phyloP scores from a whole-genome alignment of 1,140 invertebrate species.

The Drosophila nebulosa region DNA sequence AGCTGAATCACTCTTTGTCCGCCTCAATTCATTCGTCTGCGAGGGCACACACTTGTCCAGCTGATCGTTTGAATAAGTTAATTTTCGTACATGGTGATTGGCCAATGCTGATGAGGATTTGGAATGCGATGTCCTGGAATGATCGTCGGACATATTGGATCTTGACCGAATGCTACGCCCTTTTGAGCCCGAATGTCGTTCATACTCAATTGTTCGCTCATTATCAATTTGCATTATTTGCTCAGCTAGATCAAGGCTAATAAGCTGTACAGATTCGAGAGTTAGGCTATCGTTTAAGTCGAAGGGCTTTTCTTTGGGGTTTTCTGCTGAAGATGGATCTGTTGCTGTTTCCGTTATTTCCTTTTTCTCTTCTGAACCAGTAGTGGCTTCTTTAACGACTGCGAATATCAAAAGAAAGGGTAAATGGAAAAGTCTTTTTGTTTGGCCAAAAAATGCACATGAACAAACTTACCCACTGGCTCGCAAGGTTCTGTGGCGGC shows the following conservation, averaged over 20 bases:
- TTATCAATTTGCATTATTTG: conserved; percentile 54
- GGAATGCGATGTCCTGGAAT: neutral
- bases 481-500: conserved; percentile 2
- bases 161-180: conserved; percentile 31
- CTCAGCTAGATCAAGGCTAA: conserved; percentile 46
- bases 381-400: conserved; percentile 30
- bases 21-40: conserved; percentile 3
- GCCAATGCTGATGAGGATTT: neutral
- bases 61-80: conserved; percentile 55
- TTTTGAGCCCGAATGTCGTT: conserved; percentile 57
- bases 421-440: neutral
- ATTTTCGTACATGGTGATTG: conserved; percentile 48
- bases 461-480: conserved; percentile 61
- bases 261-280: conserved; percentile 44
- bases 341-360: neutral
- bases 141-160: conserved; percentile 24
- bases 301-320: conserved; percentile 2
- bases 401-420: conserved; percentile 30
- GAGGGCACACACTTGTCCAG: conserved; percentile 12
- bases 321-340: conserved; percentile 11
- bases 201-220: conserved; percentile 50
- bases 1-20: conserved; percentile 24
- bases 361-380: neutral
- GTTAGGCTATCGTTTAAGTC: conserved; percentile 38
- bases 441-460: neutral